Evolutionary conservation across 2,888 invertebrate species (phyloP), one percentile per base, ranked within the genome.

Genomic region (Epistrophe eligans): DNA sequence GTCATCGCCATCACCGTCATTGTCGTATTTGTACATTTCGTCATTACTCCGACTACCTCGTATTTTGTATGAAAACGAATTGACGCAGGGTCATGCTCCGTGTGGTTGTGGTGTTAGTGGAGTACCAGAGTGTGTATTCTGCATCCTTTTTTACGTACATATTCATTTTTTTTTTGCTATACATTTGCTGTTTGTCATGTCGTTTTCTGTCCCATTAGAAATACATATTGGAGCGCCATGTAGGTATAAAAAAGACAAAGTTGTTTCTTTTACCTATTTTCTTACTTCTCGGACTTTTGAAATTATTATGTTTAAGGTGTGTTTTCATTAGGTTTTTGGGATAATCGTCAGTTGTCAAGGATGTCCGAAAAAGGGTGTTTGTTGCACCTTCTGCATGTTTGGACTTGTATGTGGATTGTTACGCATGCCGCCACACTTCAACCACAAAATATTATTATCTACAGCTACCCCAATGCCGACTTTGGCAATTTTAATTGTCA

Each of bases 391-490:
- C 48, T 60, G 76, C 77, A 45, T 70, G 81, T 67, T 77, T 67
- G 76, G 77, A 88, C 84, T 62, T 87, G 84, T 77, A 77, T 81
- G 67, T 85, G 67, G 57, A 84, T 70, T 88, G 88, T 88, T 88
- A 89, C 89, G 89, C 88, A 88, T 88, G 89, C 88, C 89, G 88
- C 84, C 77, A 82, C 85, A 85, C 43, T 40, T 35, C 11, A 48
- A 4, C 4, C 15, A 70, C 48, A 66, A 28, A 62, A 62, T 43
- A 43, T 13, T 58, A 8, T 38, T 40, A 32, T 13, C 66, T 11
- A 72, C 71, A 19, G 67, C 50, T 38, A 67, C 77, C 70, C 58
- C 70, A 77, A 85, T 77, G 13, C 19, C 35, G 70, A 73, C 70
- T 80, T 76, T 60, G 76, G 67, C 24, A 70, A 52, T 77, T 73